Base-by-base conservation (phyloP, 1,140 invertebrate species). In the Drosophila asahinai region DNA sequence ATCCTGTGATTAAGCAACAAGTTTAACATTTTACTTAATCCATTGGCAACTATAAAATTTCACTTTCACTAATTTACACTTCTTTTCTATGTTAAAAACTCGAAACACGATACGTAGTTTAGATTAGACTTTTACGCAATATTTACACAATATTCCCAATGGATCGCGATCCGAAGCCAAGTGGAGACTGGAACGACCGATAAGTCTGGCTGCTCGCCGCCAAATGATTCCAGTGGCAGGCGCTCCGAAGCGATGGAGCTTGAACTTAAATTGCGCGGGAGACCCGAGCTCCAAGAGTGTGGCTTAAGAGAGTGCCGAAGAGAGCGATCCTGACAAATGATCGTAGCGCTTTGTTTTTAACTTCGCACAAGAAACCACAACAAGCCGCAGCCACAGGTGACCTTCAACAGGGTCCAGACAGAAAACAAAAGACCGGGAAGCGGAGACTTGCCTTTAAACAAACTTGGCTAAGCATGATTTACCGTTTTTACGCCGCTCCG, bases 141-240 rank as follows among this genome's bases (percentile, higher is more conserved):
- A 73, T 52, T 73, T 73, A 73, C 70, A 73, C 67, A 73, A 61
- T 43, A 67, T 60, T 42, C 43, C 51, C 25, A 45, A 27, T 19
- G 27, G 33, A 36, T 65, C 11, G 36, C 40, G 45, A 51, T 73
- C 47, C 38, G 25, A 73, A 72, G 14, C 38, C 22, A 73, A 73
- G 54, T 52, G 47, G 30, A 58, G 68, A 61, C 67, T 52, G 68
- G 36, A 73, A 78, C 77, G 76, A 84, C 86, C 66, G 86, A 49
- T 72, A 58, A 42, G 86, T 52, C 77, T 70, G 51, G 67, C 36
- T 68, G 86, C 52, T 59, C 63, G 63, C 19, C 55, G 47, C 14
- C 49, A 79, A 89, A 59, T 89, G 74, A 80, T 54, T 71, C 51
- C 22, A 72, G 54, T 47, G 52, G 36, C 36, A 30, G 40, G 25